phyloP scores from a whole-genome alignment of 1,140 invertebrate species.

The Ceratina japonica region DNA sequence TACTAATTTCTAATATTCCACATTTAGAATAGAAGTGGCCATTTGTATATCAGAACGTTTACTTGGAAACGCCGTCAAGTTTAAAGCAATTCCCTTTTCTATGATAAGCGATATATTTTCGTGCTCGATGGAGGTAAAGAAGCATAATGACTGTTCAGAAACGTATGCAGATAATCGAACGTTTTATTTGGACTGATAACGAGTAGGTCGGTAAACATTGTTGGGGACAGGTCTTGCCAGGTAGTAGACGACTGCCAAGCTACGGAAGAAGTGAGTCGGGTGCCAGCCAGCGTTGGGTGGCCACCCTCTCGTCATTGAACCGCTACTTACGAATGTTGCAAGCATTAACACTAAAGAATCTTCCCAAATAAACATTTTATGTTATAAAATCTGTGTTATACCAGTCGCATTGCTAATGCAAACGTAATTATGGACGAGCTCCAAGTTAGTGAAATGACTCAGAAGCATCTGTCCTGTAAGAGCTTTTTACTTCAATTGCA shows the following conservation, averaged over 20 bases:
- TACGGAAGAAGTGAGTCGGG: background rate
- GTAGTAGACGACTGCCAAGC: slow-evolving; percentile 17
- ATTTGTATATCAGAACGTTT: background rate
- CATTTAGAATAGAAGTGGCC: background rate
- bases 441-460: no score
- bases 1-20: background rate
- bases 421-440: no score
- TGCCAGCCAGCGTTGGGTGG: slow-evolving; percentile 18
- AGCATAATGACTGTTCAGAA: background rate
- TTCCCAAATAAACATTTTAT: no score
- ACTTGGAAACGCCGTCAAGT: slow-evolving; percentile 21
- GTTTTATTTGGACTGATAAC: slow-evolving; percentile 28
- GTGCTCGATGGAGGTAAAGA: background rate
- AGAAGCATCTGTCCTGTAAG: no score
- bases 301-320: background rate
- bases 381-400: background rate
- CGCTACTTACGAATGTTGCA: background rate
- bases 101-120: background rate
- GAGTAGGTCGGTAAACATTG: slow-evolving; percentile 16
- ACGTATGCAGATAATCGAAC: background rate
- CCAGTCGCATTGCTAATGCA: background rate
- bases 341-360: no score
- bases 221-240: slow-evolving; percentile 11
- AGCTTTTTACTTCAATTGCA: no score
- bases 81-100: background rate